Evolutionary conservation across 2,888 invertebrate genomes (phyloP).

Genomic region (Odontocolon sp.): DNA sequence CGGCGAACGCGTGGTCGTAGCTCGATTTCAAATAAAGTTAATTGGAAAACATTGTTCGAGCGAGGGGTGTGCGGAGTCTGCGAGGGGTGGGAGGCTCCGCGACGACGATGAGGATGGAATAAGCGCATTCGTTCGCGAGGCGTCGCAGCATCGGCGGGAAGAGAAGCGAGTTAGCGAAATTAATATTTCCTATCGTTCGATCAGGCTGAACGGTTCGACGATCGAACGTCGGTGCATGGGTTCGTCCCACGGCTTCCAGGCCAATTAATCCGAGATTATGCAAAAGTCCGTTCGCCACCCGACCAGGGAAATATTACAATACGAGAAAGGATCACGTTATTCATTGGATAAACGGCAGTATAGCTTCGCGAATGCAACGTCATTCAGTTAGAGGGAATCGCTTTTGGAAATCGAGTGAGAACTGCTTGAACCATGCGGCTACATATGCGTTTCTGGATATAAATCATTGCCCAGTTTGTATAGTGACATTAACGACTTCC

Average conservation of each 20-base stretch:
- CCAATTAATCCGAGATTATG: constrained; percentile 59
- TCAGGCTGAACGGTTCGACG: constrained; percentile 63
- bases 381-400: background rate
- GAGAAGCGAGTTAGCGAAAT: constrained; percentile 69
- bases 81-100: constrained; percentile 38
- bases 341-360: constrained; percentile 32
- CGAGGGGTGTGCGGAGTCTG: constrained; percentile 52
- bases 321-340: constrained; percentile 41
- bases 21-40: constrained; percentile 78
- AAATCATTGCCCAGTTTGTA: constrained; percentile 48
- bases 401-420: background rate
- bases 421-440: background rate
- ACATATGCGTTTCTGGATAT: constrained; percentile 19
- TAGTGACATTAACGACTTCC: background rate
- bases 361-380: background rate
- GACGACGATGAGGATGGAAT: constrained; percentile 43
- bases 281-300: constrained; percentile 38
- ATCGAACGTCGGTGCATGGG: constrained; percentile 47
- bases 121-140: constrained; percentile 23
- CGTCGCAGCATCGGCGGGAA: constrained; percentile 33
- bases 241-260: constrained; percentile 16
- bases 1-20: constrained; percentile 66
- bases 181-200: constrained; percentile 72
- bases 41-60: constrained; percentile 77
- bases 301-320: constrained; percentile 27